These are phyloP conservation scores for Heliothis subflexa DNA, from an alignment of 1,140 invertebrate genomes.

Conservation along the genomic window DNA sequence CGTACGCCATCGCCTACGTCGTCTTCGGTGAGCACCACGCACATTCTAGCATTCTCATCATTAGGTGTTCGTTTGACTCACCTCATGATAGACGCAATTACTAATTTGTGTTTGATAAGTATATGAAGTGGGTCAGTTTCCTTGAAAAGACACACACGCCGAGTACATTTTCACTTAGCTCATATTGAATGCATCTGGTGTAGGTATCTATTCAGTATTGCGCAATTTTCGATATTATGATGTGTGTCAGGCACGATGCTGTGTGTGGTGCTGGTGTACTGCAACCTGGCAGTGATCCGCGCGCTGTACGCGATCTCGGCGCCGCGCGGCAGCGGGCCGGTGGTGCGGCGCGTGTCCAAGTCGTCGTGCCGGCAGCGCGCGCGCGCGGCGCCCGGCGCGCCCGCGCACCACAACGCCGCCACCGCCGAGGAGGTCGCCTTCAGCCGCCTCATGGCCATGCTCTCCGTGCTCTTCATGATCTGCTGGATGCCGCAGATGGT, in stretches of 20 bases:
- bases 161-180: too few relatives aligned
- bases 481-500: constrained; percentile 96
- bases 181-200: too few relatives aligned
- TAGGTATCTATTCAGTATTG: neutral
- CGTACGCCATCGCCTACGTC: constrained; percentile 93
- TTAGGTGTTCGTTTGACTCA: neutral
- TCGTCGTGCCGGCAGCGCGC: constrained; percentile 79
- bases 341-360: constrained; percentile 86
- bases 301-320: constrained; percentile 89
- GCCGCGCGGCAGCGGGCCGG: constrained; percentile 76
- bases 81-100: neutral
- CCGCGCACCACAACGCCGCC: constrained; percentile 83
- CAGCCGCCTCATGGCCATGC: constrained; percentile 92
- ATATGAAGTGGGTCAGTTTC: neutral
- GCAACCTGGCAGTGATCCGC: constrained; percentile 93
- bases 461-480: constrained; percentile 93
- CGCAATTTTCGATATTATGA: neutral
- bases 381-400: constrained; percentile 54
- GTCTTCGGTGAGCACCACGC: constrained; percentile 87
- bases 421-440: constrained; percentile 94
- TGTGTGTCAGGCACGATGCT: constrained; percentile 88
- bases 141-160: neutral
- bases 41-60: too few relatives aligned
- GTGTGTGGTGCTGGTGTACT: constrained; percentile 92
- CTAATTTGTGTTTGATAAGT: neutral